These are phyloP conservation scores for Dissostichus mawsoni DNA, from an alignment of 2,113 vertebrate genomes.

Conservation along the genomic window DNA sequence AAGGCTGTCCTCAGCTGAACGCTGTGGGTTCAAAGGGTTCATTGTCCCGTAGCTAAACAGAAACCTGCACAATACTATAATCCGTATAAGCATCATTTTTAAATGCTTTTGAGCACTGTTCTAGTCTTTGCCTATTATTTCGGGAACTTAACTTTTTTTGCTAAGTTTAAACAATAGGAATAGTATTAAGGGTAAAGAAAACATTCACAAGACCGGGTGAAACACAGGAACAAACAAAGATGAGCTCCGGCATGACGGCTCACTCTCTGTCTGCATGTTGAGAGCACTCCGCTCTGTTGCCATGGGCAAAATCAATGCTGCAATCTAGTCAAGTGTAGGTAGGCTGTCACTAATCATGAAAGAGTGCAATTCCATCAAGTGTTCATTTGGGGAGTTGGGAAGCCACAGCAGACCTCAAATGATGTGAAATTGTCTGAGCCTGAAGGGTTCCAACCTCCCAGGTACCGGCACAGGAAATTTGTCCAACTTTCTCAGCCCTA, in stretches of 20 bases:
- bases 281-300: constrained; percentile 63
- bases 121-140: neutral
- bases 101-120: neutral
- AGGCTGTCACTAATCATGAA: constrained; percentile 69
- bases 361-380: constrained; percentile 75
- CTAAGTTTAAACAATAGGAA: neutral
- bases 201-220: neutral
- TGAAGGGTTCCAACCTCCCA: constrained; percentile 62
- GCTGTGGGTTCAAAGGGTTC: constrained; percentile 30
- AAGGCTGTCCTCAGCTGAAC: constrained; percentile 1
- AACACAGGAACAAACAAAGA: constrained; percentile 16
- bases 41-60: constrained; percentile 3
- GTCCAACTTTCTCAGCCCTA: constrained; percentile 73
- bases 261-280: constrained; percentile 30
- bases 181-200: neutral
- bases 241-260: neutral
- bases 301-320: constrained; percentile 70
- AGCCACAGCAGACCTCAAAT: constrained; percentile 58
- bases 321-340: constrained; percentile 75
- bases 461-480: constrained; percentile 71
- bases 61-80: neutral
- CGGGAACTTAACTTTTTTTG: neutral
- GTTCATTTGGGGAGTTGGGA: constrained; percentile 71
- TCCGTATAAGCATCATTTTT: neutral
- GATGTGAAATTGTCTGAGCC: constrained; percentile 71